Conservation (phyloP, 2,888 invertebrate species). For the Drosophila rubida region DNA sequence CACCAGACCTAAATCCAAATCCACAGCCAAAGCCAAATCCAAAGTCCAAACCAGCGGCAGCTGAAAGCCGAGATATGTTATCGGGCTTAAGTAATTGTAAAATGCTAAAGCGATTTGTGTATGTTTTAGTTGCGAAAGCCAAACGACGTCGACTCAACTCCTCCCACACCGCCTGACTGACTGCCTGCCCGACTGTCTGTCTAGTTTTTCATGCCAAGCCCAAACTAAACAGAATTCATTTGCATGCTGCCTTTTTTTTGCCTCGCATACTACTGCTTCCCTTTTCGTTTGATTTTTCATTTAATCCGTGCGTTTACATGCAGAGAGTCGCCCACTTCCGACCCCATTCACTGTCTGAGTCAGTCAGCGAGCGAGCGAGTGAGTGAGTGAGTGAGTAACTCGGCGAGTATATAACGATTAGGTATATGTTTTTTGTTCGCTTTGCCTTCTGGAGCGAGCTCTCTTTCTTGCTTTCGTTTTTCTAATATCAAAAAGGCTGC, state of each 20-base stretch:
- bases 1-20: conserved; percentile 19
- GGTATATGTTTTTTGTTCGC: conserved; percentile 23
- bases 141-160: conserved; percentile 30
- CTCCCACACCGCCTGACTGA: not conserved
- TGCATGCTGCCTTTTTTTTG: conserved; percentile 55
- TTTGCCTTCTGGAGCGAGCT: conserved; percentile 23
- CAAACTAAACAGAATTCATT: conserved; percentile 67
- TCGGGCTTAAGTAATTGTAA: conserved; percentile 71
- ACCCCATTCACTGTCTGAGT: conserved; percentile 9
- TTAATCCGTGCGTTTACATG: conserved; percentile 73
- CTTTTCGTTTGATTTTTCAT: conserved; percentile 71
- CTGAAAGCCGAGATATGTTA: conserved; percentile 34
- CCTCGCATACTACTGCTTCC: conserved; percentile 11
- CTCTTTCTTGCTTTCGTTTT: too few species aligned
- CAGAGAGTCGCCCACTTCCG: conserved; percentile 18
- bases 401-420: conserved; percentile 56
- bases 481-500: conserved; percentile 64
- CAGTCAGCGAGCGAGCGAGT: conserved; percentile 15
- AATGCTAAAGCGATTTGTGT: conserved; percentile 61
- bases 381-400: conserved; percentile 34
- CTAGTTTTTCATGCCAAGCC: conserved; percentile 29
- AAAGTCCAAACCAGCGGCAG: not conserved
- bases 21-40: conserved; percentile 15
- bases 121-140: conserved; percentile 60
- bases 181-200: not conserved